Base-by-base conservation (phyloP, 1,140 invertebrate species). In the Leptinotarsa texana region DNA sequence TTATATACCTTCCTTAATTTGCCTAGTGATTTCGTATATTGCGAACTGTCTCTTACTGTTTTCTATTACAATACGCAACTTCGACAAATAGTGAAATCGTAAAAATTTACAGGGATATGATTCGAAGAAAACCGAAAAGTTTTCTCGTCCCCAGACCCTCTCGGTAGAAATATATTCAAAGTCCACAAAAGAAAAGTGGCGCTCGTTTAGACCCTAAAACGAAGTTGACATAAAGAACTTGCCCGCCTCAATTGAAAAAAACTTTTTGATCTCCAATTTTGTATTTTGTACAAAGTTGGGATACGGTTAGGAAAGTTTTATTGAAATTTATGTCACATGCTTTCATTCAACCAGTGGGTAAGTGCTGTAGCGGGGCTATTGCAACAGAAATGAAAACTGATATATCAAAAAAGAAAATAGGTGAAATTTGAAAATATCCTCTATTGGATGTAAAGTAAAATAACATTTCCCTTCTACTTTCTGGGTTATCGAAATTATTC, bases 101-200 rank as follows among this genome's bases (percentile, higher is more conserved):
- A 15, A n/a, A 57, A 57, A 57, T 17, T 57, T 4, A 15, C 51
- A 57, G n/a, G 15, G n/a, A 57, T 57, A 15, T 57, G n/a, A 57
- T 6, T 57, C 51, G 51, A 18, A 57, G n/a, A 57, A 57, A 17
- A 57, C 51, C 51, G 15, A 15, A 18, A 15, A 57, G 3, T 57
- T 57, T 57, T 18, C n/a, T 15, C 51, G 51, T 57, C 51, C n/a
- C 51, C 15, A 57, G 17, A 18, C 51, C 0, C 51, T 5, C 1
- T 13, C n/a, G 15, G 17, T 18, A 15, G 51, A 57, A 57, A 57
- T 57, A 3, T 57, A 57, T 57, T 57, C 17, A 57, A 57, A n/a
- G 51, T 57, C 51, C 51, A 57, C 51, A 57, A 57, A 57, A 57
- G 51, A 18, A 57, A 57, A 57, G 51, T 57, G 51, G 17, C 51